Base-by-base conservation (phyloP, 53 echinoderm and acorn worm genomes). In the Hippasteria phrygiana region DNA sequence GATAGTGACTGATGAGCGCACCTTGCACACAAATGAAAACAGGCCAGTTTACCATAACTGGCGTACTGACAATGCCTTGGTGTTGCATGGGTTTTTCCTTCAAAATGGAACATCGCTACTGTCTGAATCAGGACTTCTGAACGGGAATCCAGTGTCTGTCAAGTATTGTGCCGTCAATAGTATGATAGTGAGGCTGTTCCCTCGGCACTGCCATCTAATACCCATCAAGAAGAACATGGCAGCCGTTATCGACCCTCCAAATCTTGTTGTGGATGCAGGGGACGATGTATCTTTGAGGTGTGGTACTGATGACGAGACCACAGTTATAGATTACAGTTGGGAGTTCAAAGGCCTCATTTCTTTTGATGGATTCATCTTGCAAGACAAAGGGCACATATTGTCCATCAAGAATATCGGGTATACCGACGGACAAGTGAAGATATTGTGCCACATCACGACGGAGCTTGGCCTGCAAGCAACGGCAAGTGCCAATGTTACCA, bases 61-160 rank as follows among this genome's bases (percentile, higher is more conserved):
- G 90, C 85, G 71, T n/a, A 50, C 13, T 66, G 50, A 85, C 36
- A 85, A 85, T 65, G 17, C 85, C 20, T 51, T 89, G 89, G 78
- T 86, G 26, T 78, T 94, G 53, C 91, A 96, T 70, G 94, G 90
- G 4, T 96, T 96, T 41, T 90, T 94, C 75, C 85, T 96, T 55
- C 96, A 94, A 74, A 96, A 96, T 64, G 81, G 88, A 38, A 96
- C 96, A 41, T 75, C 75, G 0, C 75, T 96, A 42, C 71, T 96
- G 75, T 96, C 96, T 0, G 87, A 96, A 88, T 87, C 91, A 1
- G 74, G 56, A 35, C 73, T 17, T 24, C 76, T 54, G 5, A 41
- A 35, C 38, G 85, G 77, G 29, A 89, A 75, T 22, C 87, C 87
- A 1, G 53, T 70, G 24, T 90, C 88, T 0, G 90, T 84, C 1